These are phyloP conservation scores for Crossocerus cetratus DNA, from an alignment of 2,888 invertebrate species.

Conservation along the genomic window DNA sequence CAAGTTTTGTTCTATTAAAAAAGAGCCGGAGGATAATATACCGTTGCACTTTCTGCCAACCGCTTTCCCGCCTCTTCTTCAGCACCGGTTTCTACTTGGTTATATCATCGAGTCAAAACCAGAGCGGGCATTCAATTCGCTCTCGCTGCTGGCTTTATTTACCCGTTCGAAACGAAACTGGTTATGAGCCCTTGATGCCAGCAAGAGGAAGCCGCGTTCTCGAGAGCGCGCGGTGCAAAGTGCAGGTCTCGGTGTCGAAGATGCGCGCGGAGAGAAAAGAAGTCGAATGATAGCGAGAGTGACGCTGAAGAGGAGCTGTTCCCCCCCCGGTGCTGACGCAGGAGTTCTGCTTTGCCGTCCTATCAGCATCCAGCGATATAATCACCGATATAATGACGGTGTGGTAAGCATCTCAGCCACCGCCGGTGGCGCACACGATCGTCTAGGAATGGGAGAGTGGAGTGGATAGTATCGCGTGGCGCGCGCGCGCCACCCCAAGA, in stretches of 20 bases:
- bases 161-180: background rate
- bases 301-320: constrained; percentile 35
- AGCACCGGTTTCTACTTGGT: no score
- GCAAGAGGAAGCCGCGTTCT: no score
- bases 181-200: no score
- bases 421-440: constrained; percentile 38
- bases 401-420: constrained; percentile 41
- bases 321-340: constrained; percentile 64
- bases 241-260: no score
- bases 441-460: constrained; percentile 36
- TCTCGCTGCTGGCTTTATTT: no score
- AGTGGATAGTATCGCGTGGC: constrained; percentile 6
- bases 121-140: no score
- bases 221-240: no score
- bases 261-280: constrained; percentile 37
- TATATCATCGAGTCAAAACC: no score
- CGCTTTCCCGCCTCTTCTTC: no score
- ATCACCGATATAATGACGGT: constrained; percentile 62
- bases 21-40: no score
- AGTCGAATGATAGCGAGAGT: constrained; percentile 37
- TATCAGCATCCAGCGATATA: constrained; percentile 70
- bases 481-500: constrained; percentile 21
- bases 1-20: no score
- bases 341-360: constrained; percentile 62
- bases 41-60: no score